phyloP scores from a whole-genome alignment of 1,140 invertebrate species.

The Aphis craccivora region DNA sequence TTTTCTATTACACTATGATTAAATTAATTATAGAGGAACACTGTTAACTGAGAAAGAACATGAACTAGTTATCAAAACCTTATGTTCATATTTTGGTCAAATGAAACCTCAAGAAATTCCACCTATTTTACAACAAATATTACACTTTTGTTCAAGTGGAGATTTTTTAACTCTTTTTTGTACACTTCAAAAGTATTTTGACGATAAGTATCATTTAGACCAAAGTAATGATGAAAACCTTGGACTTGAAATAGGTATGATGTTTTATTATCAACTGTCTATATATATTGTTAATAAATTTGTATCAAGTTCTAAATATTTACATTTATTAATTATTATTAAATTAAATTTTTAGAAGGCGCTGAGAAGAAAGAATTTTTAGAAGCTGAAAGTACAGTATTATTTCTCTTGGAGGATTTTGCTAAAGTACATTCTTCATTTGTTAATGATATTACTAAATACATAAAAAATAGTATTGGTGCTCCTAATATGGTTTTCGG shows the following conservation, averaged over 20 bases:
- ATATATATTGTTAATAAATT: neutral
- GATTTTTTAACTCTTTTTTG: slow-evolving; percentile 55
- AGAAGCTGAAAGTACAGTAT: slow-evolving; percentile 49
- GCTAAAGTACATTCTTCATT: slow-evolving; percentile 52
- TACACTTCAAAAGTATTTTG: slow-evolving; percentile 55
- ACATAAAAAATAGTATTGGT: slow-evolving; percentile 41
- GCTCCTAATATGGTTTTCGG: slow-evolving; percentile 44
- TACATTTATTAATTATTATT: neutral
- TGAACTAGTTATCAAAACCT: slow-evolving; percentile 29
- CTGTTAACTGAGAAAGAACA: slow-evolving; percentile 43
- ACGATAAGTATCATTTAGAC: neutral
- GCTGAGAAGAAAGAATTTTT: slow-evolving; percentile 19
- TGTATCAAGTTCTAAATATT: neutral
- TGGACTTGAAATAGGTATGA: slow-evolving; percentile 15
- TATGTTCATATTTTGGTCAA: slow-evolving; percentile 46
- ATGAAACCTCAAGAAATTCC: slow-evolving; percentile 51
- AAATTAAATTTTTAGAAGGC: neutral
- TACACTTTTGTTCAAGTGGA: slow-evolving; percentile 50
- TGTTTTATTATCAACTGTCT: neutral
- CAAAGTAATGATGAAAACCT: neutral
- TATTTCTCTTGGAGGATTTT: slow-evolving; percentile 49
- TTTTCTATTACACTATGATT: neutral
- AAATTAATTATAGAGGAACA: slow-evolving; percentile 33
- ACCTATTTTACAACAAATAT: slow-evolving; percentile 45
- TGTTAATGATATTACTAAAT: slow-evolving; percentile 48